Evolutionary conservation across 2,888 invertebrate species (phyloP).

Genomic region (Thera obeliscata): DNA sequence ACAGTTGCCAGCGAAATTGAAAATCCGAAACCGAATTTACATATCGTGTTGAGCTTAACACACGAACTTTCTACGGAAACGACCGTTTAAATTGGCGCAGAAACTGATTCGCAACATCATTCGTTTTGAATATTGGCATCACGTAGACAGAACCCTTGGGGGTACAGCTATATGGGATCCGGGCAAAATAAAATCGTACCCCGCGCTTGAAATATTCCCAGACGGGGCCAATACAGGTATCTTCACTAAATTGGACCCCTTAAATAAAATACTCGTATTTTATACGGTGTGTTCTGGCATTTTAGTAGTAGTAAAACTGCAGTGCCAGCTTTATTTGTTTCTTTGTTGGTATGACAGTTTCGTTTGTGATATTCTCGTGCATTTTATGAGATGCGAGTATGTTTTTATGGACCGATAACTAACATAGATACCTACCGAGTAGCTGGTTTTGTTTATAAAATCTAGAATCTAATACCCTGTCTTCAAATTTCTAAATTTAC

Average conservation of each 20-base stretch:
- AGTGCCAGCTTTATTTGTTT: slow-evolving; percentile 39
- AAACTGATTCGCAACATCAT: slow-evolving; percentile 77
- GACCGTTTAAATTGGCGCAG: slow-evolving; percentile 67
- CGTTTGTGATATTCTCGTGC: slow-evolving; percentile 33
- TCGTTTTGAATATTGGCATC: slow-evolving; percentile 79
- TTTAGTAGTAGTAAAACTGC: slow-evolving; percentile 52
- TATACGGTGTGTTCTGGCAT: slow-evolving; percentile 47
- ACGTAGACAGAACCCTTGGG: slow-evolving; percentile 75
- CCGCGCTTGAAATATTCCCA: slow-evolving; percentile 69
- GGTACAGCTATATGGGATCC: slow-evolving; percentile 45
- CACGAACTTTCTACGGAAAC: slow-evolving; percentile 61
- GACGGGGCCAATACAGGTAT: slow-evolving; percentile 71
- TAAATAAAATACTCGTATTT: slow-evolving; percentile 65
- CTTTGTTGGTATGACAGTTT: slow-evolving; percentile 34
- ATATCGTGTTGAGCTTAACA: slow-evolving; percentile 63
- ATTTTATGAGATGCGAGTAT: slow-evolving; percentile 10
- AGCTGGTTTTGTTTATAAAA: no score
- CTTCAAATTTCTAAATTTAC: no score
- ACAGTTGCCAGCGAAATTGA: slow-evolving; percentile 61
- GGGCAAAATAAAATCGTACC: slow-evolving; percentile 75
- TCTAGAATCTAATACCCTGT: no score
- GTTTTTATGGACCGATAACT: slow-evolving; percentile 3
- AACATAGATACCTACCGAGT: no score
- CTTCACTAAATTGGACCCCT: slow-evolving; percentile 73
- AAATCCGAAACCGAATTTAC: slow-evolving; percentile 64